Base-by-base conservation (phyloP, 2,888 invertebrate genomes). In the Norana najaformis region DNA sequence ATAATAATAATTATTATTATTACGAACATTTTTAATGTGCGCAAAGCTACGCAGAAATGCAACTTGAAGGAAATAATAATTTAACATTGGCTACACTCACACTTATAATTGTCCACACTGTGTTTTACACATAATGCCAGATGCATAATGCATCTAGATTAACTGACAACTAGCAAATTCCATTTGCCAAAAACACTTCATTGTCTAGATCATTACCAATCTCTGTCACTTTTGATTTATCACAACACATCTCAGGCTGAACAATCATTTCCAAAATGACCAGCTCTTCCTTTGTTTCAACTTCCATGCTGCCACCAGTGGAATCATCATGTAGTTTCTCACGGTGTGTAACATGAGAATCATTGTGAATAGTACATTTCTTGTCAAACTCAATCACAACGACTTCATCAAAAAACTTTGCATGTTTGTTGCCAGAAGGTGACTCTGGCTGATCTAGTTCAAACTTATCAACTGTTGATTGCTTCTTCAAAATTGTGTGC, bases 401-500 rank as follows among this genome's bases (percentile, higher is more conserved):
- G 85, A 85, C 85, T n/a, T 85, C 85, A 36, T 85, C 85, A 85
- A 85, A 85, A 37, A 85, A 85, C 36, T 85, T 85, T 4, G 85
- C 85, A 36, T 85, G 85, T 23, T 85, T 85, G 36, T 36, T 85
- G 8, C 18, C 37, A 35, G 85, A 85, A 35, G 85, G 85, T 36
- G 85, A 85, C 6, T 85, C 85, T 36, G 85, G 85, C 85, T 35
- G 85, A 85, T 85, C 85, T n/a, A 69, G n/a, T 8, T 85, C 85
- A 85, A 20, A 37, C 23, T 85, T 85, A 18, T 85, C 85, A 85
- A 85, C 14, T 85, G 85, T 85, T 85, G 36, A 20, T 30, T 85
- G 85, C 23, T 85, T 85, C 85, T 85, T 85, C 85, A 85, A 36
- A 85, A 85, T 85, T 85, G 85, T 85, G 85, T 85, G 85, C 18